Conservation (phyloP, 2,888 invertebrate genomes). For the Cosmia pyralina region DNA sequence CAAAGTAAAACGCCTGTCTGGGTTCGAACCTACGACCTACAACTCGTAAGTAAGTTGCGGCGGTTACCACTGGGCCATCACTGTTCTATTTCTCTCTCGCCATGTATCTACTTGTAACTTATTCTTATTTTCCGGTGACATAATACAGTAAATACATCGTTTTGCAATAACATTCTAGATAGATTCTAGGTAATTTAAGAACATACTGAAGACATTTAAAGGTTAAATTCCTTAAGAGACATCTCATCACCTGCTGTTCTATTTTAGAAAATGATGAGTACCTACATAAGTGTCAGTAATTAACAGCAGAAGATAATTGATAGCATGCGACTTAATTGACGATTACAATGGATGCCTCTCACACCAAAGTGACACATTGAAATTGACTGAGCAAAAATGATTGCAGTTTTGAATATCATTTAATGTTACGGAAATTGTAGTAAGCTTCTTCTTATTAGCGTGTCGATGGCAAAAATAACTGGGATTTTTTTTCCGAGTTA, state of each 20-base stretch:
- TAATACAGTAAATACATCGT: background rate
- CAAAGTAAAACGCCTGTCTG: too few species aligned
- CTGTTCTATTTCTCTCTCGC: too few species aligned
- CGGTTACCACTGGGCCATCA: too few species aligned
- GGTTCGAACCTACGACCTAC: too few species aligned
- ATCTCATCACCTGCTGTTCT: slow-evolving; percentile 27
- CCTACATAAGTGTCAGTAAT: slow-evolving; percentile 26
- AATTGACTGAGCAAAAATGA: background rate
- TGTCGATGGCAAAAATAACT: too few species aligned
- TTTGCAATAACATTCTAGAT: slow-evolving; percentile 10
- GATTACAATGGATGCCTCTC: slow-evolving; percentile 15
- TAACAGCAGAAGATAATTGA: slow-evolving; percentile 32
- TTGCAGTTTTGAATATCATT: background rate
- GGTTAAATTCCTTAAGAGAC: slow-evolving; percentile 45
- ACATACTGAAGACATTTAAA: slow-evolving; percentile 46
- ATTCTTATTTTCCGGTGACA: background rate
- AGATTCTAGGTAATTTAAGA: background rate
- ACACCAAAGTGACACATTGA: slow-evolving; percentile 18
- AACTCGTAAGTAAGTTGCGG: too few species aligned
- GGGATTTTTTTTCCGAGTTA: too few species aligned
- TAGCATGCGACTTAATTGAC: slow-evolving; percentile 27
- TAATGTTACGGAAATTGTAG: background rate
- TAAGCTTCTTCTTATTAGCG: too few species aligned
- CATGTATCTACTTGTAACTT: too few species aligned
- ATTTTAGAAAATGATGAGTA: slow-evolving; percentile 20